Conservation (phyloP, 30 jellyfish, hydroid and myxozoan genomes). For the Cassiopea andromeda region DNA sequence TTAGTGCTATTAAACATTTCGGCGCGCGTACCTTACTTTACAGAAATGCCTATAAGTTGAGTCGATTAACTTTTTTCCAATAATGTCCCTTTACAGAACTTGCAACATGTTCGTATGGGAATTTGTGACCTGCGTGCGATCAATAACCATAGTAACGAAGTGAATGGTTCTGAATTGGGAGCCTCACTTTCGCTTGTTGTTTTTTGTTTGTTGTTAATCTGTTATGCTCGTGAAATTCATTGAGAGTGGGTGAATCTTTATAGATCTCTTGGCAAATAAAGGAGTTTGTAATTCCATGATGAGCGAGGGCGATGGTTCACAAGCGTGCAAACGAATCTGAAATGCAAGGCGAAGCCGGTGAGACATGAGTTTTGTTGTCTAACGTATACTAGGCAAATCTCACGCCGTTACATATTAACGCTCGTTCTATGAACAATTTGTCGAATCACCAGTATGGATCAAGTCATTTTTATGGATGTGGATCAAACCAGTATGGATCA, state of each 20-base stretch:
- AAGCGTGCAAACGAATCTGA: conserved; percentile 48
- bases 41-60: too few species aligned
- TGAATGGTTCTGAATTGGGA: neutral
- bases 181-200: conserved; percentile 4
- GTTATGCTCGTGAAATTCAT: neutral
- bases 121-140: conserved; percentile 7
- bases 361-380: neutral
- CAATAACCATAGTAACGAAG: conserved; percentile 1
- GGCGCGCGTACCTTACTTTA: too few species aligned
- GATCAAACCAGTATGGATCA: too few species aligned
- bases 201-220: conserved; percentile 4
- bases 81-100: too few species aligned
- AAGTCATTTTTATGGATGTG: too few species aligned
- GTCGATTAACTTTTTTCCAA: too few species aligned
- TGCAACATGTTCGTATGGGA: neutral
- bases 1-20: too few species aligned
- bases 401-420: too few species aligned
- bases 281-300: neutral
- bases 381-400: neutral
- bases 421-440: too few species aligned
- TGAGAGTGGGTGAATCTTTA: neutral
- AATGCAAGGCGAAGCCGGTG: conserved; percentile 56
- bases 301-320: conserved; percentile 53
- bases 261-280: neutral
- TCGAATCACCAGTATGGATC: too few species aligned